A percentile compares a stretch with the other conserved stretches of the same genome.
phyloP scores from a whole-genome alignment of 2,797 vertebrate species.

The Falco novaeseelandiae region DNA sequence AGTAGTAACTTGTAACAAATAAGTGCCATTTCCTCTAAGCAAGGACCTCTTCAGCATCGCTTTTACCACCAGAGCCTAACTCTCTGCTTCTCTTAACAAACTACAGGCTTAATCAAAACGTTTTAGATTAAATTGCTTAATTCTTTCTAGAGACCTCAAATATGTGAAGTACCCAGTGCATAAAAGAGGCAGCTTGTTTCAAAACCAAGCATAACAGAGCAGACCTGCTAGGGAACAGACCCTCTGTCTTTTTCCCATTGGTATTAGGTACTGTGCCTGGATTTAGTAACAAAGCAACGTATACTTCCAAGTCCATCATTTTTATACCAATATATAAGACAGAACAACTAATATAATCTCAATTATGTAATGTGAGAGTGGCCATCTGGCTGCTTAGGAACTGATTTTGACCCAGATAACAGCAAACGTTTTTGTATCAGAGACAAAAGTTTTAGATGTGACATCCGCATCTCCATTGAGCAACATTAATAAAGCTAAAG shows the following conservation, averaged over 20 bases:
- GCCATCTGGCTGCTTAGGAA: neutral
- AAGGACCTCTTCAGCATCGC: neutral
- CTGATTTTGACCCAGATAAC: neutral
- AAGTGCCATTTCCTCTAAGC: neutral
- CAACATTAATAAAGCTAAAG: neutral
- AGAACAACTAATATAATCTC: neutral
- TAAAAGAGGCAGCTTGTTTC: neutral
- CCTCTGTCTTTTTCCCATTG: neutral
- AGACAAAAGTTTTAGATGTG: neutral
- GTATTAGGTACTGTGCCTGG: neutral
- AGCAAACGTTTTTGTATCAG: neutral
- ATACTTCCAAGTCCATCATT: neutral
- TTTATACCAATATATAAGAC: neutral
- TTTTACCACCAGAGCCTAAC: neutral
- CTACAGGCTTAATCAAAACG: neutral
- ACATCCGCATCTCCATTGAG: neutral
- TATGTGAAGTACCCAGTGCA: neutral
- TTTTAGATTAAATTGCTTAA: neutral
- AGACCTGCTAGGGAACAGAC: neutral
- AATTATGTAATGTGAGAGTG: neutral
- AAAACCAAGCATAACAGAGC: neutral
- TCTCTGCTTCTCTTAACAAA: neutral
- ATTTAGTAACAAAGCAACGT: neutral
- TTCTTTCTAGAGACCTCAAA: conserved; percentile 10
- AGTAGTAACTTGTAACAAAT: neutral